Evolutionary conservation across 2,113 vertebrate species (phyloP).

Genomic region (Eurypyga helias): DNA sequence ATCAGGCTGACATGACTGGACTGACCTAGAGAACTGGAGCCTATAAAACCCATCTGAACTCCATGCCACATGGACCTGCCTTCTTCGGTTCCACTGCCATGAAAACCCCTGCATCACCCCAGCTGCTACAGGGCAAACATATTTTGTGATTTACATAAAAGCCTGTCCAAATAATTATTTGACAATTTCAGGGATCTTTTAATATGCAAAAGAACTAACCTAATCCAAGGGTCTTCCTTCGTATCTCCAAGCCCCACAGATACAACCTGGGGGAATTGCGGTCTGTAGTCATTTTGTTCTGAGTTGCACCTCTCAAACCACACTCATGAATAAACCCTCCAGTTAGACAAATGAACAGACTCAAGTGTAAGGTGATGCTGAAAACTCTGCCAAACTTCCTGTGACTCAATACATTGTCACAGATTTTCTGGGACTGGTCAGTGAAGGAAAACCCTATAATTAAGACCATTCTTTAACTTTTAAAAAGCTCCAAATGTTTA

Average conservation of each 20-base stretch:
- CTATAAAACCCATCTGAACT: background rate
- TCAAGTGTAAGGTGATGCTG: background rate
- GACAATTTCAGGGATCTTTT: background rate
- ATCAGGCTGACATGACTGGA: fast-evolving
- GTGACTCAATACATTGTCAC: background rate
- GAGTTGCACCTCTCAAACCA: background rate
- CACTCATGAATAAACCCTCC: background rate
- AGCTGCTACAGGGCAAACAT: background rate
- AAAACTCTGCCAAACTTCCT: background rate
- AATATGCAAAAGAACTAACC: background rate
- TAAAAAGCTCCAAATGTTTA: background rate
- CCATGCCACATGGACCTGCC: background rate
- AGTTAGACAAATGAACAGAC: background rate
- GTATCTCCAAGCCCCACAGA: background rate
- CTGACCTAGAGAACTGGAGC: background rate
- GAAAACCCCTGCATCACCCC: background rate
- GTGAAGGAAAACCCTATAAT: background rate
- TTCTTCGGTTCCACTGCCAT: background rate
- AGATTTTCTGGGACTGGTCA: background rate
- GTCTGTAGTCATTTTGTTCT: background rate
- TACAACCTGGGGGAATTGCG: background rate
- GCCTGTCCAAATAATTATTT: background rate
- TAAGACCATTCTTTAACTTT: background rate
- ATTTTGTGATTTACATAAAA: background rate
- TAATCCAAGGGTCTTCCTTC: background rate